Percentiles rank a stretch among this genome's conserved stretches.
Evolutionary conservation across 2,113 vertebrate genomes (phyloP).

Genomic region (Trinectes maculatus): DNA sequence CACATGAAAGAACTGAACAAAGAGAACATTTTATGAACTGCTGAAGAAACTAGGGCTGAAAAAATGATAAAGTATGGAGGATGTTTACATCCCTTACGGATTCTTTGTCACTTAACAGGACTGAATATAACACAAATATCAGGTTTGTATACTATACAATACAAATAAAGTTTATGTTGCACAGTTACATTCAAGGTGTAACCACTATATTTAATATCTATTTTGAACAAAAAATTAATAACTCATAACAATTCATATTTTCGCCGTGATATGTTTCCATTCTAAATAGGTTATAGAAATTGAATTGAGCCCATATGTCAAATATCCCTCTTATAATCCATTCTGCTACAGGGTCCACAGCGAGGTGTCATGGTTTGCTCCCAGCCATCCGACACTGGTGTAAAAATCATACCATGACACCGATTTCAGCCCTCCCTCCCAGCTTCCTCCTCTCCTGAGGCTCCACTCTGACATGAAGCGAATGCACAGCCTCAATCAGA

Average conservation of each 20-base stretch:
- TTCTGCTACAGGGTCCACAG: not conserved
- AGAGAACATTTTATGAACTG: not conserved
- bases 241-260: not conserved
- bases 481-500: constrained; percentile 1
- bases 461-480: not conserved
- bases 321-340: not conserved
- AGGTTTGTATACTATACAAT: no score
- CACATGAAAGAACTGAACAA: not conserved
- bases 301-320: not conserved
- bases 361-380: not conserved
- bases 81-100: no score
- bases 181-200: no score
- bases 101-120: no score
- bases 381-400: constrained; percentile 2
- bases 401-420: constrained; percentile 17
- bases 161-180: no score
- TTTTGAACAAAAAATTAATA: not conserved
- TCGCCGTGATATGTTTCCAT: not conserved
- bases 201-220: no score
- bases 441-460: constrained; percentile 1
- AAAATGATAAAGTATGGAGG: not conserved
- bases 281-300: not conserved
- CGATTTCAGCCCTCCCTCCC: constrained; percentile 10
- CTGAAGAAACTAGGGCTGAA: no score
- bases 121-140: no score